Percentiles rank a stretch among this genome's conserved stretches.
Conservation (phyloP, 2,797 vertebrate species). For the Sandelia bainsii region DNA sequence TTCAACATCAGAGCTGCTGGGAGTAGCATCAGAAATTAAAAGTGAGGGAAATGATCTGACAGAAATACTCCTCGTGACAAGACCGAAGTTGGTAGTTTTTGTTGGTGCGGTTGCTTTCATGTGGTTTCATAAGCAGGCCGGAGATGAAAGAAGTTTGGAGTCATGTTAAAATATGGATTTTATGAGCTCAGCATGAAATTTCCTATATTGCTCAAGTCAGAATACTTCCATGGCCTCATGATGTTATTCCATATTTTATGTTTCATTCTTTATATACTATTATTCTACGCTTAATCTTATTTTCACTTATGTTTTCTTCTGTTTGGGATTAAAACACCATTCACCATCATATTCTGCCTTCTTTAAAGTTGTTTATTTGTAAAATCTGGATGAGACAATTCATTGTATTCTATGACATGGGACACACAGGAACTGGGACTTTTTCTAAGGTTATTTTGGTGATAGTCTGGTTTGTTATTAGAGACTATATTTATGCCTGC, state of each 20-base stretch:
- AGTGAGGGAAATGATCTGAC: constrained; percentile 58
- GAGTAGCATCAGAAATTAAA: constrained; percentile 62
- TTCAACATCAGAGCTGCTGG: constrained; percentile 60
- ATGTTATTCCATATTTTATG: constrained; percentile 16
- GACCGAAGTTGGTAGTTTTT: constrained; percentile 57
- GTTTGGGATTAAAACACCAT: neutral
- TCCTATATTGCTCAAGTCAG: constrained; percentile 36
- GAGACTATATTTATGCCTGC: neutral
- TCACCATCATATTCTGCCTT: neutral
- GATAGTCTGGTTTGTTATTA: neutral
- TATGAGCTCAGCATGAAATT: constrained; percentile 27
- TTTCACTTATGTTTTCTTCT: neutral
- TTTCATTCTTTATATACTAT: constrained; percentile 1
- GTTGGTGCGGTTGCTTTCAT: constrained; percentile 61
- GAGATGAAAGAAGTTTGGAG: constrained; percentile 58
- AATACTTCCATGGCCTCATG: neutral
- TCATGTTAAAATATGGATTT: constrained; percentile 42
- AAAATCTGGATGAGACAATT: neutral
- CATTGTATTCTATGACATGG: neutral
- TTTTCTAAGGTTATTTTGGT: neutral
- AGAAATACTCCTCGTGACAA: constrained; percentile 47
- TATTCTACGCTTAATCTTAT: neutral
- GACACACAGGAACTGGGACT: neutral
- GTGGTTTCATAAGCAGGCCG: constrained; percentile 53
- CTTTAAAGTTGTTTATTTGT: neutral